Base-by-base conservation (phyloP, 2,888 invertebrate genomes). In the Heliothis peltigera region DNA sequence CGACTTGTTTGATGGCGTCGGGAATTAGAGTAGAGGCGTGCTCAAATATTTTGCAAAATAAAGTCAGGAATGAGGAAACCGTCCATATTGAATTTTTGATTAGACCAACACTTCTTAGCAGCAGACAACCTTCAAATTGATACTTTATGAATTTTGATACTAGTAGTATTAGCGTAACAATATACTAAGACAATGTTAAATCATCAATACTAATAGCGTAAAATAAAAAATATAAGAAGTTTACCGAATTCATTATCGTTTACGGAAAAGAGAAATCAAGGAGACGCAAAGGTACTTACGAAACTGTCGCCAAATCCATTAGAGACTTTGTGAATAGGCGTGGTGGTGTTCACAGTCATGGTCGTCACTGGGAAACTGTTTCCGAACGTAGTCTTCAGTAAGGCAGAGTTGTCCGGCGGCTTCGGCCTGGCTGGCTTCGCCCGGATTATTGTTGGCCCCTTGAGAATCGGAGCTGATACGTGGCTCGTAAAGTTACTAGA, bases 401-500 rank as follows among this genome's bases (percentile, higher is more conserved):
- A 75, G 2, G 94, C 87, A 5, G 93, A 86, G 73, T 94, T 95
- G 32, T 95, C 95, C 4, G 96, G 96, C 21, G 95, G 95, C 63
- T 96, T 95, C 0, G 95, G 95, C 79, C 96, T 94, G 0, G 93
- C 93, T 19, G 96, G 96, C 84, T 96, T 96, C 0, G 96, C 96
- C 63, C 97, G 92, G 64, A 98, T 98, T 85, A 98, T 98, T 46
- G 98, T 98, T 4, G 98, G 98, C 83, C 96, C 96, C 63, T 95
- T 93, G 18, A 95, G 78, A 51, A 89, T 81, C 18, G 92, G 88
- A n/a, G 89, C 81, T 10, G 90, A 87, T 51, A 94, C 91, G 80
- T 95, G 84, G 63, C 92, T 96, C 8, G 59, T 58, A 42, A 68
- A 65, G 60, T 69, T 96, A 84, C 93, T 95, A 42, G 95, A 94